Evolutionary conservation across 1,140 invertebrate genomes (phyloP), one percentile per base, ranked within the genome.

Genomic region (Camponotus floridanus): DNA sequence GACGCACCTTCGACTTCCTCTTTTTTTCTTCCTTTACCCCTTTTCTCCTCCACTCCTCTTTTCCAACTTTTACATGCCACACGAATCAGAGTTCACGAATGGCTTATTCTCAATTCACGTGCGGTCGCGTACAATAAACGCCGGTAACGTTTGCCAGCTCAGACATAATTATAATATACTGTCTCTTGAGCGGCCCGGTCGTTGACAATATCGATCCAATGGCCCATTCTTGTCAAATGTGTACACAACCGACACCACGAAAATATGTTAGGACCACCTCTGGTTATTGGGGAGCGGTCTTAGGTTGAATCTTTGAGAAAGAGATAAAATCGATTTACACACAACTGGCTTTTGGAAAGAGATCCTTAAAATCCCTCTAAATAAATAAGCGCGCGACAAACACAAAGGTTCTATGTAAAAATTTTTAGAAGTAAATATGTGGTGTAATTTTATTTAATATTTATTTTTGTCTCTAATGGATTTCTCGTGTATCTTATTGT

Each of bases 191-290:
- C 51, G 33, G 48, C 13, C 26, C 31, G 62, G 13, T 26, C 55
- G 36, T 7, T 80, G 68, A 70, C 80, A 76, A 86, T 74, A 51
- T 71, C 81, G 11, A 85, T 70, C 33, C 42, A n/a, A 51, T 73
- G 84, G 83, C n/a, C 70, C 59, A 67, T 89, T 90, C 79, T 90
- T 36, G 39, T 64, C 11, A 26, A 85, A 61, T 55, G 33, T 55
- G 45, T 81, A 59, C 26, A 48, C 18, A 61, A 18, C n/a, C 36
- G n/a, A 59, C 26, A 21, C 18, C 8, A 13, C 7, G 7, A 1
- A 51, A 15, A 65, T 21, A 68, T 0, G 31, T 48, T 26, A 15
- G 2, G 26, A 1, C 11, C 67, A 55, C 55, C 51, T 45, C 15
- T 45, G 13, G 61, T 64, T 45, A 45, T 61, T 48, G 57, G 21